phyloP scores from a whole-genome alignment of 2,797 vertebrate species.

The Tamandua tetradactyla region DNA sequence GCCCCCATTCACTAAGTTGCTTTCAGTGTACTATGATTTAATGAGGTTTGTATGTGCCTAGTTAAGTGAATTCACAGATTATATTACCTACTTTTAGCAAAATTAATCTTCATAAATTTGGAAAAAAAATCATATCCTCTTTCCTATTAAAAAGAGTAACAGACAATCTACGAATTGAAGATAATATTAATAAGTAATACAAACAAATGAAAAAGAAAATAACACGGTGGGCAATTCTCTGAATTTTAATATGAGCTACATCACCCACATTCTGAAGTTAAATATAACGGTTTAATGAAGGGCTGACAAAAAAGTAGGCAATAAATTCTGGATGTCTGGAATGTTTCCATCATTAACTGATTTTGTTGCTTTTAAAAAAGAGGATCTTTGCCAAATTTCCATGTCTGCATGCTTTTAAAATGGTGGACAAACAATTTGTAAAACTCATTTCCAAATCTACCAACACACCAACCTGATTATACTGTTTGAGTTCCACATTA shows the following conservation, averaged over 20 bases:
- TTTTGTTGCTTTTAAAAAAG: not conserved
- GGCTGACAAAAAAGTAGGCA: not conserved
- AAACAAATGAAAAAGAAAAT: not conserved
- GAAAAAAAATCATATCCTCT: not conserved
- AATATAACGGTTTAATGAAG: not conserved
- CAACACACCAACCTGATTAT: not conserved
- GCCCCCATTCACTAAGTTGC: not conserved
- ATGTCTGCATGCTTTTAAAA: not conserved
- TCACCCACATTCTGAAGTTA: not conserved
- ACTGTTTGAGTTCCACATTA: not conserved
- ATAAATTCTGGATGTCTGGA: not conserved
- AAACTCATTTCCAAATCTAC: conserved; percentile 5
- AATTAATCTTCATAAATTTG: not conserved
- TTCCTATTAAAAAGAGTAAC: not conserved
- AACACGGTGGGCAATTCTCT: not conserved
- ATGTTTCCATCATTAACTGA: not conserved
- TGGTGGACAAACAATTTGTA: conserved; percentile 22
- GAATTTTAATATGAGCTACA: too few relatives aligned
- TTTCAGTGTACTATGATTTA: not conserved
- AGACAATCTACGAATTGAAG: not conserved
- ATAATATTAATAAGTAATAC: not conserved
- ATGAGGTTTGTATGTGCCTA: too few relatives aligned
- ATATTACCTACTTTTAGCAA: not conserved
- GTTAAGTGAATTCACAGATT: not conserved
- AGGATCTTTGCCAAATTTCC: not conserved